A percentile compares a stretch with the other conserved stretches of the same genome.
Conservation (phyloP, 1,140 invertebrate genomes). For the Portunus trituberculatus region DNA sequence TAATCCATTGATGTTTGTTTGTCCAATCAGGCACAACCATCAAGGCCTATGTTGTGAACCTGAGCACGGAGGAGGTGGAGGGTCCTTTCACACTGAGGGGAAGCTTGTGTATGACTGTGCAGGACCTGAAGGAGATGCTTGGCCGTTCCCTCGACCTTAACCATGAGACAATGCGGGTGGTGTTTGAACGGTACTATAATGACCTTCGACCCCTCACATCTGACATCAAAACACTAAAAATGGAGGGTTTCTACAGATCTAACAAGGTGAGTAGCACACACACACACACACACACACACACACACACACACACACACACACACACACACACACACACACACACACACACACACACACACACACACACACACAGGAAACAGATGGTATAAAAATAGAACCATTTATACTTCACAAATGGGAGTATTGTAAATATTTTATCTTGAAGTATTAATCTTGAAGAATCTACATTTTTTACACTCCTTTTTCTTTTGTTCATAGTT, state of each 20-base stretch:
- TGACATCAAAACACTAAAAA: conserved; percentile 82
- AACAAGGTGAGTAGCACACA: conserved; percentile 81
- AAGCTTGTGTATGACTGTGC: conserved; percentile 83
- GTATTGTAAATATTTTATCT: too few species aligned
- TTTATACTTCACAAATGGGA: too few species aligned
- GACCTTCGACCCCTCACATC: conserved; percentile 82
- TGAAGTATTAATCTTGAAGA: background rate
- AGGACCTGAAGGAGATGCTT: conserved; percentile 84
- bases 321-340: too few species aligned
- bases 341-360: too few species aligned
- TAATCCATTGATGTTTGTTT: background rate
- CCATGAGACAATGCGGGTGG: conserved; percentile 82
- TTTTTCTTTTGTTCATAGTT: background rate
- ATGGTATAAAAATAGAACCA: too few species aligned
- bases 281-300: too few species aligned
- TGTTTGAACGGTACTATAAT: conserved; percentile 82
- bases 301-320: too few species aligned
- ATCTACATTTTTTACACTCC: background rate
- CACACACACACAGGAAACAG: too few species aligned
- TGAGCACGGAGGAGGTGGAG: conserved; percentile 84
- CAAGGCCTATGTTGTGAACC: conserved; percentile 85
- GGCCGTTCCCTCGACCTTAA: conserved; percentile 81
- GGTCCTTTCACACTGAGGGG: conserved; percentile 85
- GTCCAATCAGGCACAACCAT: conserved; percentile 79
- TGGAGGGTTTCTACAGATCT: conserved; percentile 82